A percentile compares a stretch with the other conserved stretches of the same genome.
These are phyloP conservation scores for Botrylloides violaceus DNA, from an alignment of 23 tunicate species.

Conservation along the genomic window DNA sequence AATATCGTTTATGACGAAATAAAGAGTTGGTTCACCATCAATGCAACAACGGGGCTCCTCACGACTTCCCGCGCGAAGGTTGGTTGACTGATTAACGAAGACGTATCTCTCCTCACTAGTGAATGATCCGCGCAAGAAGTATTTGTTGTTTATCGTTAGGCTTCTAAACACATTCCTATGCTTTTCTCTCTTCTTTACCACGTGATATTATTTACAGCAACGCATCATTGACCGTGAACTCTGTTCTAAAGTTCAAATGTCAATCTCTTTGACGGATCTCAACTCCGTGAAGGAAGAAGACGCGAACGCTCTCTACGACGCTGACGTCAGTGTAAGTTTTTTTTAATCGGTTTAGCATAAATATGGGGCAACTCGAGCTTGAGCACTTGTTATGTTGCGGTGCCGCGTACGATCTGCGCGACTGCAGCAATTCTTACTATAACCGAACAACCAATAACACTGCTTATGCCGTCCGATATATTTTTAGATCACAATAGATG, in stretches of 20 bases:
- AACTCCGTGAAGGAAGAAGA: conserved; percentile 29
- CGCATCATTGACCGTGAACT: conserved; percentile 67
- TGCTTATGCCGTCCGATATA: too few relatives aligned
- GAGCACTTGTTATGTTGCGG: too few relatives aligned
- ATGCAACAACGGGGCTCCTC: conserved; percentile 41
- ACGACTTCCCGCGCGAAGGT: conserved; percentile 22
- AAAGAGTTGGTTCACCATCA: conserved; percentile 49
- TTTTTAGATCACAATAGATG: conserved; percentile 46
- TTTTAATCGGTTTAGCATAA: too few relatives aligned
- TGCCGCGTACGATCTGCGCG: too few relatives aligned
- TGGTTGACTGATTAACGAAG: background rate
- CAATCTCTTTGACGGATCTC: conserved; percentile 35
- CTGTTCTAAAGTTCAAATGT: conserved; percentile 34
- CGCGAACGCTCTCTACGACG: conserved; percentile 20
- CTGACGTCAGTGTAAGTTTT: conserved; percentile 4
- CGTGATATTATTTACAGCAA: too few relatives aligned
- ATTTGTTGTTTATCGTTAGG: too few relatives aligned
- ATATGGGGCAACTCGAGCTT: too few relatives aligned
- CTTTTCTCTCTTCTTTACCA: too few relatives aligned
- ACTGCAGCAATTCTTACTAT: too few relatives aligned
- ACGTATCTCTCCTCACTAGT: too few relatives aligned
- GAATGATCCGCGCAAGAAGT: too few relatives aligned
- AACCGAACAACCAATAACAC: background rate
- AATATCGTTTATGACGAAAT: conserved; percentile 31
- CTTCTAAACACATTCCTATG: too few relatives aligned